Evolutionary conservation across 2,113 vertebrate species (phyloP), one percentile per base, ranked within the genome.

Genomic region (Pithys albifrons): DNA sequence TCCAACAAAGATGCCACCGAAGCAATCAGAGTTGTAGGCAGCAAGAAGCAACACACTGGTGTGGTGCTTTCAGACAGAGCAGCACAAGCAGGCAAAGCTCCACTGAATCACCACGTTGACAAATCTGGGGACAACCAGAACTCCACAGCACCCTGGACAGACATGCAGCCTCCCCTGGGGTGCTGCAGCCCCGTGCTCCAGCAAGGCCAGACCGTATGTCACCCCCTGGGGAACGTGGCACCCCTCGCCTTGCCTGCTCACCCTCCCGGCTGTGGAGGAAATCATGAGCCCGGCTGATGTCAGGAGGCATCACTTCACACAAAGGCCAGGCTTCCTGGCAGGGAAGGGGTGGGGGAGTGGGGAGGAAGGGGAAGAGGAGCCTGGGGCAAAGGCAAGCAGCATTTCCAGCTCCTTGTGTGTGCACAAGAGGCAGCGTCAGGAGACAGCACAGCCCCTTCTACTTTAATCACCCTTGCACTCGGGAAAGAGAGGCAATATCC

Each of bases 261-360:
- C 33, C 72, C 78, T 95, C 79, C 81, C 78, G 0, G 0, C 91
- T 80, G 66, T 4, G 0, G 74, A 97, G 91, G 89, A 97, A 95
- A 93, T 80, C 6, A 9, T 20, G 17, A 22, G 43, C 91, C 91
- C 2, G 16, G 95, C 95, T 95, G 91, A 95, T 95, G 95, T 97
- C 94, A 97, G 70, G 78, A 96, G 95, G 69, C 91, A 96, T 97
- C 94, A 92, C 78, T 95, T 96, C 84, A 89, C 95, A 94, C 88
- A 89, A 96, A 93, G 89, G 91, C 84, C 93, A 77, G 82, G 75
- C 90, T 93, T 95, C 93, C 95, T 85, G 85, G 91, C 12, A 2
- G 76, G 71, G 91, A 94, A 91, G 65, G 76, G 93, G 84, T 84
- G 93, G 89, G 67, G 69, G 82, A 88, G 75, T 5, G 8, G 43